phyloP scores from a whole-genome alignment of 2,113 vertebrate genomes.

The Myxocyprinus asiaticus region DNA sequence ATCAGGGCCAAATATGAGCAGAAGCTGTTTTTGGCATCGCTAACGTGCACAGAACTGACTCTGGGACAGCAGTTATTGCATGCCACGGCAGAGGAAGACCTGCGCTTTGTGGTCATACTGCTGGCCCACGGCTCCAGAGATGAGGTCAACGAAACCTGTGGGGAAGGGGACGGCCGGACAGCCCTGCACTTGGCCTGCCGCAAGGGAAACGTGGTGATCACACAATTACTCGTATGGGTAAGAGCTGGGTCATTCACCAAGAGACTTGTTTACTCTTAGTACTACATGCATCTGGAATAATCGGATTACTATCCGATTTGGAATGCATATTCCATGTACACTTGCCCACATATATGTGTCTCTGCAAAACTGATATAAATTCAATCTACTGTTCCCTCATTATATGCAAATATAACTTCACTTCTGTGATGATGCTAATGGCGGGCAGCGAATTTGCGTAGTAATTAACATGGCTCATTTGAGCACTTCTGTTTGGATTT shows the following conservation, averaged over 20 bases:
- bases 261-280: constrained; percentile 29
- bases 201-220: constrained; percentile 88
- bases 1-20: constrained; percentile 97
- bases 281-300: no score
- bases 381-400: no score
- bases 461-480: no score
- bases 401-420: no score
- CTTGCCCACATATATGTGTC: no score
- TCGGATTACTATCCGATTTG: no score
- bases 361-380: no score
- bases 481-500: no score
- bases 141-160: constrained; percentile 94
- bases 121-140: constrained; percentile 89
- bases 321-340: no score
- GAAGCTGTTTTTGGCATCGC: constrained; percentile 87
- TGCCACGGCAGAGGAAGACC: constrained; percentile 88
- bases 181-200: constrained; percentile 90
- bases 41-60: constrained; percentile 80
- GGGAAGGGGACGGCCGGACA: constrained; percentile 89
- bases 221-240: constrained; percentile 96
- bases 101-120: constrained; percentile 85
- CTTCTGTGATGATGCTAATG: no score
- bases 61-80: constrained; percentile 90
- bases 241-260: constrained; percentile 34
- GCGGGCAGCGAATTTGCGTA: no score